These are phyloP conservation scores for Circaetus cinerascens DNA, from an alignment of 2,113 vertebrate genomes.

Conservation along the genomic window DNA sequence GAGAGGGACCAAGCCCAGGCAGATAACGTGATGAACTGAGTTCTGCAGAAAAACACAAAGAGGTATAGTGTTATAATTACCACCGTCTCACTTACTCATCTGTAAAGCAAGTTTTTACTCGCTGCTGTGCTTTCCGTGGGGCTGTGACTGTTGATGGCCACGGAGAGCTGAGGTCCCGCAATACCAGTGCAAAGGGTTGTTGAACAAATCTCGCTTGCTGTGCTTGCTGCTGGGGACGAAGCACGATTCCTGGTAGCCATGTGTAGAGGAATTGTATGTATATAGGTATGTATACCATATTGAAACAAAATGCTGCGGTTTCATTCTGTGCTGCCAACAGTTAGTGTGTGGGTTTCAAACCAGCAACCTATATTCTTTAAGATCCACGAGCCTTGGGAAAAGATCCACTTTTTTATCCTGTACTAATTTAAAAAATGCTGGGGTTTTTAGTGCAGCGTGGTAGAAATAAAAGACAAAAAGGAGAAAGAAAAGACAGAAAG, in stretches of 20 bases:
- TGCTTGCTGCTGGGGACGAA: neutral
- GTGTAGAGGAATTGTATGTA: neutral
- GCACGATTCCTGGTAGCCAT: neutral
- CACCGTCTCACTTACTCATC: conserved; percentile 12
- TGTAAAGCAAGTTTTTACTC: neutral
- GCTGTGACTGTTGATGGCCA: neutral
- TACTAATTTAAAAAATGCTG: neutral
- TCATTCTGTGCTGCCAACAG: neutral
- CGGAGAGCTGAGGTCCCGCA: neutral
- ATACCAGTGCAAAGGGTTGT: neutral
- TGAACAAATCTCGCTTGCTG: neutral
- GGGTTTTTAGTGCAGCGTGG: neutral
- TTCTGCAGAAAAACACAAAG: neutral
- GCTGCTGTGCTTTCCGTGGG: neutral
- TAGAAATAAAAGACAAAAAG: neutral
- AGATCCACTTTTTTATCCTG: neutral
- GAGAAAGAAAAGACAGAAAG: neutral
- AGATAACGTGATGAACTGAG: neutral
- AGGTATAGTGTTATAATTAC: neutral
- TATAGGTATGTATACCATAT: neutral
- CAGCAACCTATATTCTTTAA: neutral
- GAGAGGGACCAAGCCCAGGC: neutral
- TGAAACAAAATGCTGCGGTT: neutral
- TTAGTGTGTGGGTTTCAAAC: neutral
- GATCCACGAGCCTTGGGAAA: neutral